Base-by-base conservation (phyloP, 2,797 vertebrate species). In the Onychomys arenicola region DNA sequence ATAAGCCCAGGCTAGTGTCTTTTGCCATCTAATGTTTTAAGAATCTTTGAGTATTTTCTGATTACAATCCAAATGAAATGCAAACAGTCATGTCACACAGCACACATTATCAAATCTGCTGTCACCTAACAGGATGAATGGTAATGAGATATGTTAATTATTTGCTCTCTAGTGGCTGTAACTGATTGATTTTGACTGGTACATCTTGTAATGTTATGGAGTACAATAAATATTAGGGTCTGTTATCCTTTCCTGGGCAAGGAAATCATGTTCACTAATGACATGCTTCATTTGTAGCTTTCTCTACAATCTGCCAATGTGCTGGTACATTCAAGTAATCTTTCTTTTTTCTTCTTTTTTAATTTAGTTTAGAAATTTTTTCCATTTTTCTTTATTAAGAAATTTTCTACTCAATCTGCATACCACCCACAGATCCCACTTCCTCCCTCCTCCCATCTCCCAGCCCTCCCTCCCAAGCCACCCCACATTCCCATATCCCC, bases 191-290 rank as follows among this genome's bases (percentile, higher is more conserved):
- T 65, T 96, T 57, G 80, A 95, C 46, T 80, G 14, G 32, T 91
- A 95, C 82, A 95, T 80, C 40, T 96, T 91, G 40, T 97, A 97
- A 91, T 49, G 55, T 90, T 83, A 97, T 76, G 27, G 65, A 95
- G 87, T 46, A 89, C 34, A 92, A 69, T 87, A 96, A 98, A 95
- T 92, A 97, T 89, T 88, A 19, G 91, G 61, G 73, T 57, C 46
- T 88, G 23, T 71, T 94, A 57, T 40, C 88, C 93, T 94, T 97
- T 23, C 82, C 83, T 90, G 16, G 14, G 52, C 61, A 84, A 85
- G 65, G n/a, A 92, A 96, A 96, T 69, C 12, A 89, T 65, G 90
- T 19, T 87, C 57, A 83, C 89, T 92, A 94, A 92, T 1, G 76
- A 88, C 32, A 90, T 17, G 80, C n/a, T 57, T 57, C 27, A n/a